phyloP scores from a whole-genome alignment of 1,140 invertebrate species.

The Aphaenogaster rudis region DNA sequence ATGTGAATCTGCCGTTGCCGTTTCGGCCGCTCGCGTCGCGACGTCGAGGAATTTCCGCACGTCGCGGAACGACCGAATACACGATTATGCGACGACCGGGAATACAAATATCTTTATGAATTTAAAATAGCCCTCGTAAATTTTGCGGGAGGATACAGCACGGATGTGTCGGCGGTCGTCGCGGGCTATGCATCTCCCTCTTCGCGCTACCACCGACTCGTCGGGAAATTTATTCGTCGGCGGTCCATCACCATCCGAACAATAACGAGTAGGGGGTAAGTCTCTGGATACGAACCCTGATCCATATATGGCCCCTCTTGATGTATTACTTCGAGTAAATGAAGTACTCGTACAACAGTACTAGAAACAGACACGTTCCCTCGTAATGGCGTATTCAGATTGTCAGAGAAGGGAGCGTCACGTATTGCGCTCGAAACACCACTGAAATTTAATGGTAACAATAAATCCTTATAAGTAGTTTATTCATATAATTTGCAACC shows the following conservation, averaged over 20 bases:
- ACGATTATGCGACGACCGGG: conserved; percentile 51
- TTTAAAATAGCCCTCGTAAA: conserved; percentile 55
- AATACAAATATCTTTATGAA: conserved; percentile 61
- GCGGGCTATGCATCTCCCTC: not conserved
- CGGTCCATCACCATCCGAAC: conserved; percentile 22
- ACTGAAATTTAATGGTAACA: not conserved
- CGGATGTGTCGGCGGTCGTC: conserved; percentile 28
- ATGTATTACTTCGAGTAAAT: conserved; percentile 6
- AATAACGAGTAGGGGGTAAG: conserved; percentile 14
- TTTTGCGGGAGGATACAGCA: not conserved
- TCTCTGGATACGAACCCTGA: not conserved
- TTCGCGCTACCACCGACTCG: conserved; percentile 6
- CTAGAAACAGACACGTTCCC: not conserved
- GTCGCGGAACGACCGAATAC: conserved; percentile 26
- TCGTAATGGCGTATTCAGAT: not conserved
- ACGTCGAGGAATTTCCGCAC: conserved; percentile 27
- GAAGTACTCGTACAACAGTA: conserved; percentile 12
- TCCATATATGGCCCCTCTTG: conserved; percentile 5
- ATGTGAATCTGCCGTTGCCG: conserved; percentile 29
- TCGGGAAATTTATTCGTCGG: conserved; percentile 38
- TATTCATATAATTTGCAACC: not conserved
- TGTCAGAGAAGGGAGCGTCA: not conserved
- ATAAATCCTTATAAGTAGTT: not conserved
- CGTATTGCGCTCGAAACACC: not conserved
- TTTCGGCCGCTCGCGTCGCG: conserved; percentile 5